These are phyloP conservation scores for Atrichornis clamosus DNA, from an alignment of 2,113 vertebrate species.

Conservation along the genomic window DNA sequence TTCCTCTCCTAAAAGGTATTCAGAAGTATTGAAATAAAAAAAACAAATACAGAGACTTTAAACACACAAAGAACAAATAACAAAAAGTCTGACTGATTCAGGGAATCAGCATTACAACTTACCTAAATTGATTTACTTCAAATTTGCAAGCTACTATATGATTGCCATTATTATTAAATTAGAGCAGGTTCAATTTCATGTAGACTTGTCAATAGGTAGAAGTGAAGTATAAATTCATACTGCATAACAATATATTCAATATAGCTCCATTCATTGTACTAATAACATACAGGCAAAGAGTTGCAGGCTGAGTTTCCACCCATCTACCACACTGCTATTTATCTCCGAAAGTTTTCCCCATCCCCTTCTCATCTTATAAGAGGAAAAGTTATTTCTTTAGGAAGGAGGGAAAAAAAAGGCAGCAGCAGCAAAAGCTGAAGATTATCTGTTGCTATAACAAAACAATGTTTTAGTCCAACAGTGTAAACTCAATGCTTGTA, in stretches of 20 bases:
- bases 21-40: background rate
- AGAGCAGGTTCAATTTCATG: background rate
- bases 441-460: conserved; percentile 22
- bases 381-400: background rate
- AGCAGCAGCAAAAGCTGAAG: background rate
- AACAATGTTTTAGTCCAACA: background rate
- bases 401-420: background rate
- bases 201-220: background rate
- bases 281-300: background rate
- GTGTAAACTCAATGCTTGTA: background rate
- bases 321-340: background rate
- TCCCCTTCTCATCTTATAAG: background rate
- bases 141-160: background rate
- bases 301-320: background rate
- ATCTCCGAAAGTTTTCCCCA: background rate
- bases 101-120: background rate
- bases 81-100: background rate
- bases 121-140: background rate
- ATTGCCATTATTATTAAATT: background rate
- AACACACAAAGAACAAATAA: background rate
- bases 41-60: background rate
- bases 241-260: background rate
- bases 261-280: background rate
- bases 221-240: background rate
- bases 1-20: background rate